phyloP scores from a whole-genome alignment of 2,888 invertebrate genomes.

The Agonopterix alstromeriana region DNA sequence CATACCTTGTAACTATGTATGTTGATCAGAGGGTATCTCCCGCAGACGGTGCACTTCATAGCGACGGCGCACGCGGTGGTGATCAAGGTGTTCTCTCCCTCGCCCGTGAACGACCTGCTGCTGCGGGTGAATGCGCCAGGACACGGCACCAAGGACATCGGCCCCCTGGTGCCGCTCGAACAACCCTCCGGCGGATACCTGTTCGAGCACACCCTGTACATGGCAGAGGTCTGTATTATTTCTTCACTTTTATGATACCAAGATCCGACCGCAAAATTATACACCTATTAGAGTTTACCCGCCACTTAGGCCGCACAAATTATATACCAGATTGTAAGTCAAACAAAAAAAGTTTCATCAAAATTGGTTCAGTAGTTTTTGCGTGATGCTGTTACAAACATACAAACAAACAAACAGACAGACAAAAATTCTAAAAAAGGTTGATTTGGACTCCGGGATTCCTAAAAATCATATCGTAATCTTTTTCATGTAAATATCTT shows the following conservation, averaged over 20 bases:
- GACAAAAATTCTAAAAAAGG: too few species aligned
- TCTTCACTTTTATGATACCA: not conserved
- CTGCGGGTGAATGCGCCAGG: conserved; percentile 40
- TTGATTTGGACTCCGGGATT: too few species aligned
- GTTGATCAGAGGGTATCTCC: conserved; percentile 10
- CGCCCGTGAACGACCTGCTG: conserved; percentile 53
- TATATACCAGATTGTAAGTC: too few species aligned
- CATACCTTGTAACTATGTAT: too few species aligned
- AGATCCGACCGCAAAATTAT: not conserved
- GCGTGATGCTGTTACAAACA: too few species aligned
- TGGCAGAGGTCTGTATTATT: conserved; percentile 46
- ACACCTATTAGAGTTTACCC: too few species aligned
- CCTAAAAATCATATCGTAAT: too few species aligned
- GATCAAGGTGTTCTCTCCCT: conserved; percentile 64
- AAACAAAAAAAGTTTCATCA: too few species aligned
- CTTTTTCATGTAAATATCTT: too few species aligned
- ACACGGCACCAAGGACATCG: conserved; percentile 23
- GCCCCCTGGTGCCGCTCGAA: conserved; percentile 22
- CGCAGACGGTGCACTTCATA: conserved; percentile 64
- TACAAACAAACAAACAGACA: too few species aligned
- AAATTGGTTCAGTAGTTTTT: too few species aligned
- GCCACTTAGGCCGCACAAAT: too few species aligned
- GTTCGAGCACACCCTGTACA: conserved; percentile 52
- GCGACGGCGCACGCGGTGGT: conserved; percentile 77
- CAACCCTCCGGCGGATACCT: conserved; percentile 32